phyloP scores from a whole-genome alignment of 2,797 vertebrate genomes.

The Epinephelus malabaricus region DNA sequence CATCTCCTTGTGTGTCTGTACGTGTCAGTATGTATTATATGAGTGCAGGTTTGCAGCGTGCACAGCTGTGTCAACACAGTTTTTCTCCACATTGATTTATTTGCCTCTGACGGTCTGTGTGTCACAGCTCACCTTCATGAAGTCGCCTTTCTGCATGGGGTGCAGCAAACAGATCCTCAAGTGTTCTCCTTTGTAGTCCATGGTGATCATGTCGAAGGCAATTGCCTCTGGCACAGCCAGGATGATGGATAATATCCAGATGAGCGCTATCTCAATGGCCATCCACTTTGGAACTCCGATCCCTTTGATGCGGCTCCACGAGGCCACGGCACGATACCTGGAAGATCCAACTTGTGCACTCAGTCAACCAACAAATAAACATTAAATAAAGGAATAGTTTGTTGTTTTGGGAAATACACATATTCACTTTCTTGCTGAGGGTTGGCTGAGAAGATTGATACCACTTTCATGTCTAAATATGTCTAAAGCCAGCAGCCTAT shows the following conservation, averaged over 20 bases:
- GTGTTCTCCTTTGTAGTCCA: conserved; percentile 91
- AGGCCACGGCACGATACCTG: conserved; percentile 96
- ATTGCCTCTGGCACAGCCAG: conserved; percentile 95
- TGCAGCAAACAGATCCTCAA: conserved; percentile 93
- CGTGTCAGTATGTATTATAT: neutral
- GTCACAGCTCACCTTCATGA: conserved; percentile 91
- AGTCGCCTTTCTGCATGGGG: conserved; percentile 89
- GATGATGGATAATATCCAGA: conserved; percentile 94
- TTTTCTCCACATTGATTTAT: conserved; percentile 4
- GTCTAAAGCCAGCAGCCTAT: too few relatives aligned
- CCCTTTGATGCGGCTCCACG: conserved; percentile 96
- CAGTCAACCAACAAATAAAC: neutral
- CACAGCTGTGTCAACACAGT: conserved; percentile 60
- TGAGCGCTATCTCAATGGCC: conserved; percentile 93
- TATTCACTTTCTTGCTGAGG: neutral
- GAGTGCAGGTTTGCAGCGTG: neutral
- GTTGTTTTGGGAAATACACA: neutral
- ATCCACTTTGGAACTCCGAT: conserved; percentile 95
- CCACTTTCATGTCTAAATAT: neutral
- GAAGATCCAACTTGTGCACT: neutral
- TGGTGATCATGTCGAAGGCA: conserved; percentile 92
- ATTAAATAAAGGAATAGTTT: neutral
- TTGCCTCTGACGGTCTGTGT: neutral
- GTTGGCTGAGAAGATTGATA: neutral
- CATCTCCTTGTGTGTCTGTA: neutral